Base-by-base conservation (phyloP, 1,140 invertebrate species). In the Steinernema khuongi region DNA sequence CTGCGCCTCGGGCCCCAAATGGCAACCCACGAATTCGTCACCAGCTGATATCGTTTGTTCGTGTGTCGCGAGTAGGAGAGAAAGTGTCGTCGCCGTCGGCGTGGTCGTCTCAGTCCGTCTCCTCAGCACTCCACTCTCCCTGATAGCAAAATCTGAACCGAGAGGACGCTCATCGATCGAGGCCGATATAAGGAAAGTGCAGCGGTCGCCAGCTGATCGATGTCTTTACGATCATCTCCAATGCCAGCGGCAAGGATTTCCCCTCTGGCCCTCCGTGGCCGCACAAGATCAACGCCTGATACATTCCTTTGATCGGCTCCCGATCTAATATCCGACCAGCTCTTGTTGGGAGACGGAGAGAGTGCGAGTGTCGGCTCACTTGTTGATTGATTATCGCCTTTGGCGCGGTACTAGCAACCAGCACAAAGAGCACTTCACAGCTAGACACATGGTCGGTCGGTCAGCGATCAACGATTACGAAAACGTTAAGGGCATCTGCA, bases 11-110 rank as follows among this genome's bases (percentile, higher is more conserved):
- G n/a, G n/a, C n/a, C n/a, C n/a, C n/a, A n/a, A 60, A 60, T n/a
- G 26, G 50, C 4, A 26, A 60, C 4, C 26, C 50, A 60, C 50
- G 50, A 60, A 60, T 60, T 60, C 26, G 50, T 60, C 50, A 26
- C 50, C 50, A 60, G 50, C 50, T 60, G 50, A 60, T 60, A 60
- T 60, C 50, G 50, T 60, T 60, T 60, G 50, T 60, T 60, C 14
- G 19, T 22, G 36, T 7, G 50, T 60, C 50, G 50, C 50, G 22
- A 60, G 50, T 60, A 26, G 50, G 50, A 60, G 50, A 60, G 22
- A 60, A 60, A n/a, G 36, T 11, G 4, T 14, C 26, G 50, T 60
- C 50, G 50, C 7, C 50, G 50, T 26, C 50, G 50, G 11, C 19
- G 50, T 14, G 7, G 36, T 11, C n/a, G 36, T 11, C 36, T 11